phyloP scores from a whole-genome alignment of 2,797 vertebrate species.

The Acrossocheilus fasciatus region DNA sequence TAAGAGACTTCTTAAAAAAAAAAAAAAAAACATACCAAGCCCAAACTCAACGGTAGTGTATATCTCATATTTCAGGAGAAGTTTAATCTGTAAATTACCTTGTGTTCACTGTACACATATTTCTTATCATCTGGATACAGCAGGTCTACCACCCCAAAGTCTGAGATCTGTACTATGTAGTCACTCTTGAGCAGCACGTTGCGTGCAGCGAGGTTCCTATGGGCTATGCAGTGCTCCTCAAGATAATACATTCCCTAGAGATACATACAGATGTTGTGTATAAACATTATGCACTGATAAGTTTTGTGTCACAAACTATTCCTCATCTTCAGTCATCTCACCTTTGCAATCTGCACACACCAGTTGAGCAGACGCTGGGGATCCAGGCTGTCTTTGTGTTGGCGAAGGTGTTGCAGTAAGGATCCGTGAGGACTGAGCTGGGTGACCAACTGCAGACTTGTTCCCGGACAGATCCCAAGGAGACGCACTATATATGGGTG shows the following conservation, averaged over 20 bases:
- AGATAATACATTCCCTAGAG: conserved; percentile 95
- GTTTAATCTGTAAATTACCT: conserved; percentile 77
- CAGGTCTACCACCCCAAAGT: conserved; percentile 94
- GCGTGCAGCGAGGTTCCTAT: conserved; percentile 92
- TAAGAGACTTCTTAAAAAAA: no score
- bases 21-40: neutral
- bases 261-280: conserved; percentile 42
- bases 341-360: conserved; percentile 97
- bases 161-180: conserved; percentile 93
- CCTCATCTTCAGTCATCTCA: conserved; percentile 68
- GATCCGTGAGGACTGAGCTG: conserved; percentile 89
- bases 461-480: conserved; percentile 90
- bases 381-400: conserved; percentile 80
- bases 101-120: conserved; percentile 89
- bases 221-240: conserved; percentile 94
- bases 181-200: conserved; percentile 93
- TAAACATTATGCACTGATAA: neutral
- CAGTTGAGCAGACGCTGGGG: conserved; percentile 96
- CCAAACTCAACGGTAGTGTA: neutral
- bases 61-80: neutral
- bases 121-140: conserved; percentile 95
- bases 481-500: conserved; percentile 91
- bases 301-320: neutral
- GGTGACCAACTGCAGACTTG: conserved; percentile 90
- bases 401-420: conserved; percentile 89